These are phyloP conservation scores for Chorisops tibialis DNA, from an alignment of 2,888 invertebrate genomes.

Conservation along the genomic window DNA sequence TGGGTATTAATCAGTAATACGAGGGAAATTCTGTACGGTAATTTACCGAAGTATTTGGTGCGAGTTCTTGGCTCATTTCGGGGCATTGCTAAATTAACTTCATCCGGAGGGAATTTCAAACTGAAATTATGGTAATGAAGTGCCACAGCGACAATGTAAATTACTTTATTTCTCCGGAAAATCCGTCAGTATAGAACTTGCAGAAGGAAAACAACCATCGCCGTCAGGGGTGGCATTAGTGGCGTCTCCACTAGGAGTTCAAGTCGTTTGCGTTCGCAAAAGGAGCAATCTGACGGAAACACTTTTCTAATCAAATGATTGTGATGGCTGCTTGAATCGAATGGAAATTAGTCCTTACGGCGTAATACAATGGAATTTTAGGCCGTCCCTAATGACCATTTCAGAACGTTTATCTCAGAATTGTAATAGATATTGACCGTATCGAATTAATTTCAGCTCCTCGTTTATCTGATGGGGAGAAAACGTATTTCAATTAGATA, in stretches of 20 bases:
- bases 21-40: not conserved
- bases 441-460: too few relatives aligned
- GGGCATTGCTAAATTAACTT: slow-evolving; percentile 18
- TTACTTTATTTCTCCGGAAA: slow-evolving; percentile 6
- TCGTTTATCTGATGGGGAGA: too few relatives aligned
- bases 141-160: slow-evolving; percentile 18
- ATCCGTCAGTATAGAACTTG: not conserved
- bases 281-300: slow-evolving; percentile 9
- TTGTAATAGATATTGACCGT: too few relatives aligned
- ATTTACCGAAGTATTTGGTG: slow-evolving; percentile 19
- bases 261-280: not conserved
- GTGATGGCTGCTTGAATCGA: slow-evolving; percentile 1
- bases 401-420: too few relatives aligned
- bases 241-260: too few relatives aligned
- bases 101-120: slow-evolving; percentile 19
- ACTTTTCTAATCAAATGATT: not conserved
- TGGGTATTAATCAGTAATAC: not conserved
- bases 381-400: too few relatives aligned
- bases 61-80: slow-evolving; percentile 11
- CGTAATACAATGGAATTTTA: too few relatives aligned
- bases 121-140: slow-evolving; percentile 24
- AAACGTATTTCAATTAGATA: too few relatives aligned
- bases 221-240: too few relatives aligned
- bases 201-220: too few relatives aligned
- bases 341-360: not conserved